Conservation (phyloP, 2,888 invertebrate species). For the Phlogophora meticulosa region DNA sequence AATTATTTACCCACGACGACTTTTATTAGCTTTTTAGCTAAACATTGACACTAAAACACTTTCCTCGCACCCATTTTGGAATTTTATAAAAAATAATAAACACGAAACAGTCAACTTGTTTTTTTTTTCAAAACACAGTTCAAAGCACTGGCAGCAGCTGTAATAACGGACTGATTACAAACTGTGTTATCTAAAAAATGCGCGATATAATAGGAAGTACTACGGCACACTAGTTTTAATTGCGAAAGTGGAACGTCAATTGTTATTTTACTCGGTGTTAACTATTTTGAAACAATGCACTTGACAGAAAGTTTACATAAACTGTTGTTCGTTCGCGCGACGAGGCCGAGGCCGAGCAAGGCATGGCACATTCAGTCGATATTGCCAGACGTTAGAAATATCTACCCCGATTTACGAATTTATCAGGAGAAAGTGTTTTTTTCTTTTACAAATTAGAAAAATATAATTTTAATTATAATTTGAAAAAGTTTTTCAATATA, state of each 20-base stretch:
- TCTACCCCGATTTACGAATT: slow-evolving; percentile 25
- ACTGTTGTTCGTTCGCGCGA: slow-evolving; percentile 69
- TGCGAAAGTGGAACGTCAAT: slow-evolving; percentile 65
- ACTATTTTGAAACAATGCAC: slow-evolving; percentile 77
- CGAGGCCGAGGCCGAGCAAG: slow-evolving; percentile 67
- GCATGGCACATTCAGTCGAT: slow-evolving; percentile 71
- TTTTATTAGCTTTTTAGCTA: slow-evolving; percentile 15
- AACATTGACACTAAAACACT: slow-evolving; percentile 17
- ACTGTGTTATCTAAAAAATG: slow-evolving; percentile 43
- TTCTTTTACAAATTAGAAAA: not conserved
- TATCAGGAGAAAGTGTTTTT: slow-evolving; percentile 5
- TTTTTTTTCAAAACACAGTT: slow-evolving; percentile 55
- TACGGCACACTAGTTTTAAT: slow-evolving; percentile 59
- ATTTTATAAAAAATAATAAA: slow-evolving; percentile 40
- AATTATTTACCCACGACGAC: slow-evolving; percentile 30
- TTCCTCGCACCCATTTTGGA: slow-evolving; percentile 21
- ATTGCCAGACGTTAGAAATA: slow-evolving; percentile 68
- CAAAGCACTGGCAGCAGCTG: slow-evolving; percentile 40
- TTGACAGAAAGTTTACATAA: slow-evolving; percentile 82
- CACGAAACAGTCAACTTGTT: slow-evolving; percentile 45
- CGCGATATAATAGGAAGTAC: slow-evolving; percentile 51
- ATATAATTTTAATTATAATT: not conserved
- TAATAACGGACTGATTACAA: slow-evolving; percentile 42
- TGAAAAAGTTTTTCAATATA: too few species aligned
- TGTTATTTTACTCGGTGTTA: slow-evolving; percentile 71